phyloP scores from a whole-genome alignment of 2,113 vertebrate species.

The Panurus biarmicus region DNA sequence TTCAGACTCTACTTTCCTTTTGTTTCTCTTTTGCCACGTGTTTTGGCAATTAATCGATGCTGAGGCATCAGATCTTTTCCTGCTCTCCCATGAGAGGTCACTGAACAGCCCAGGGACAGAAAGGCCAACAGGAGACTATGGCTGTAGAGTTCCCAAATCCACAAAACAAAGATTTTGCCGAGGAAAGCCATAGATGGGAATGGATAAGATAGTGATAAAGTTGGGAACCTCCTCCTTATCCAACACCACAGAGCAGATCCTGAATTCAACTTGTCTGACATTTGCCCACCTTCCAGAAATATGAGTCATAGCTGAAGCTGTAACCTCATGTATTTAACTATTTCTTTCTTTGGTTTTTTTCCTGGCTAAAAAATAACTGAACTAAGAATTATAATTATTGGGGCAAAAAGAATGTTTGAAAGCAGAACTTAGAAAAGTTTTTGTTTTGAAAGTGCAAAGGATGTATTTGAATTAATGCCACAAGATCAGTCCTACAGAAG shows the following conservation, averaged over 20 bases:
- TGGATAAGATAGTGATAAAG: not conserved
- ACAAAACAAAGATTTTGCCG: not conserved
- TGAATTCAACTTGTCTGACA: not conserved
- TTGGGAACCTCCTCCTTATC: not conserved
- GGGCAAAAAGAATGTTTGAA: not conserved
- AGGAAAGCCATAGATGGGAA: not conserved
- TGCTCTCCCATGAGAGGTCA: not conserved
- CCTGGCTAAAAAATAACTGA: not conserved
- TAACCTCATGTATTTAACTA: not conserved
- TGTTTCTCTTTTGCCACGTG: not conserved
- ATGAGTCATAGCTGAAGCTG: not conserved
- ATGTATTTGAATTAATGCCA: not conserved
- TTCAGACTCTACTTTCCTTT: not conserved
- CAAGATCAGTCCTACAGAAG: not conserved
- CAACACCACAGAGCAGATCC: not conserved
- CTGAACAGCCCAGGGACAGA: not conserved
- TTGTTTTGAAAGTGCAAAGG: not conserved
- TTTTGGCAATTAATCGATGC: not conserved
- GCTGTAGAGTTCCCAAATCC: not conserved
- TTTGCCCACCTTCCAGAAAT: not conserved
- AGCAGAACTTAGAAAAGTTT: not conserved
- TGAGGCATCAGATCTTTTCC: not conserved
- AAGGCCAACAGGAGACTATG: rapidly evolving
- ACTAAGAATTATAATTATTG: not conserved
- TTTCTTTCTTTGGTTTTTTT: not conserved